These are phyloP conservation scores for Thymallus thymallus DNA, from an alignment of 2,113 vertebrate genomes.

Conservation along the genomic window DNA sequence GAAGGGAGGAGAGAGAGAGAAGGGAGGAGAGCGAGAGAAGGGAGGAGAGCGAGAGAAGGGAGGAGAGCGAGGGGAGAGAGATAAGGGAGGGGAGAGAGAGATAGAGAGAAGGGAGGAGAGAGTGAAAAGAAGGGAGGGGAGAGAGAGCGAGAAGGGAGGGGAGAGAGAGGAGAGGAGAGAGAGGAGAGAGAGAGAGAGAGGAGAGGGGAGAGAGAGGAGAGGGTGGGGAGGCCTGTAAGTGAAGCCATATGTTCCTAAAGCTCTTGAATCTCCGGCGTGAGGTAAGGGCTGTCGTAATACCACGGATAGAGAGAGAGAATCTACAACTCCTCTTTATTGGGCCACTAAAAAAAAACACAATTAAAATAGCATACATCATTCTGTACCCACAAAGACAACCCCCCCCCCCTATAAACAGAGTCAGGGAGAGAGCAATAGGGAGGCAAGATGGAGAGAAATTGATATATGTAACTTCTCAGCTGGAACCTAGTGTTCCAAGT, in stretches of 20 bases:
- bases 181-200: constrained; percentile 32
- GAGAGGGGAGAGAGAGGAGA: constrained; percentile 15
- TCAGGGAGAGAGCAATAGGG: constrained; percentile 17
- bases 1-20: too few species aligned
- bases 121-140: neutral
- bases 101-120: constrained; percentile 6
- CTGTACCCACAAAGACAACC: neutral
- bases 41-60: too few species aligned
- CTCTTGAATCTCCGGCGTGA: constrained; percentile 54
- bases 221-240: constrained; percentile 65
- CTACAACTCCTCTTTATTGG: neutral
- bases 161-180: constrained; percentile 26
- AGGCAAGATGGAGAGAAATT: constrained; percentile 36
- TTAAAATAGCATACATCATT: neutral
- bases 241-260: constrained; percentile 73
- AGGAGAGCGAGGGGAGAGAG: neutral
- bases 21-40: constrained; percentile 40
- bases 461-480: constrained; percentile 49
- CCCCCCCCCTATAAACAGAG: neutral
- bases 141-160: neutral
- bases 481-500: constrained; percentile 45
- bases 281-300: constrained; percentile 23
- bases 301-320: constrained; percentile 34
- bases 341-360: neutral
- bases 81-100: neutral